Conservation (phyloP, 2,888 invertebrate genomes). For the Morpho helenor region DNA sequence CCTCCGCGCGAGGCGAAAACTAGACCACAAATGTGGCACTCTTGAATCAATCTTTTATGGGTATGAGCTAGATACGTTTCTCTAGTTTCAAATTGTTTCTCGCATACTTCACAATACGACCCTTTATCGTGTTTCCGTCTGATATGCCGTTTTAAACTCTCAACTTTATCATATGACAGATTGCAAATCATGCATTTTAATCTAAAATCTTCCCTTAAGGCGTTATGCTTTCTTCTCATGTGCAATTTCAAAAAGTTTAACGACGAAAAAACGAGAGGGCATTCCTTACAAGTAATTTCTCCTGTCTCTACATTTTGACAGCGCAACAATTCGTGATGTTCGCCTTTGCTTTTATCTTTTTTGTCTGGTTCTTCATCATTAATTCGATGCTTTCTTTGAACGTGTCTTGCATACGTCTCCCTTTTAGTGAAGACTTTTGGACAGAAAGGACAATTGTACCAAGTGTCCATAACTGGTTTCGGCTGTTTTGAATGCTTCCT, state of each 20-base stretch:
- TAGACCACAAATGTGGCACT: slow-evolving; percentile 60
- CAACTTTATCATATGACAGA: slow-evolving; percentile 68
- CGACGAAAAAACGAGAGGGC: slow-evolving; percentile 61
- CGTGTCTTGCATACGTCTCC: slow-evolving; percentile 64
- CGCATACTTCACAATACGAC: slow-evolving; percentile 57
- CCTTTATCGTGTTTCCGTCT: slow-evolving; percentile 62
- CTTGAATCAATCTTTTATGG: slow-evolving; percentile 53
- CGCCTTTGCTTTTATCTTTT: slow-evolving; percentile 26
- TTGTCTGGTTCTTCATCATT: slow-evolving; percentile 41
- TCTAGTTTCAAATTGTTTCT: slow-evolving; percentile 56
- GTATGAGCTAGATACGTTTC: slow-evolving; percentile 59
- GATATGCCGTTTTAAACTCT: slow-evolving; percentile 65
- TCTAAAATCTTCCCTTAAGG: slow-evolving; percentile 55
- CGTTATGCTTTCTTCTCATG: slow-evolving; percentile 67
- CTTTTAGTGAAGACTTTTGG: slow-evolving; percentile 57
- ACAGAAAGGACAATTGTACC: slow-evolving; percentile 64
- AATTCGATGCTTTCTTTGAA: slow-evolving; percentile 61
- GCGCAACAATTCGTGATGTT: slow-evolving; percentile 34
- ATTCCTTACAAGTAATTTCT: slow-evolving; percentile 59
- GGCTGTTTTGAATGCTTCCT: slow-evolving; percentile 51
- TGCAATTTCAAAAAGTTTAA: slow-evolving; percentile 61
- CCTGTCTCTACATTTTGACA: slow-evolving; percentile 52
- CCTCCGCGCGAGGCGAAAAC: slow-evolving; percentile 63
- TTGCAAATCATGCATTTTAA: slow-evolving; percentile 66
- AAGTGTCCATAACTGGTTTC: slow-evolving; percentile 46